Conservation (phyloP, 2,888 invertebrate genomes). For the Campopleginae sp. region DNA sequence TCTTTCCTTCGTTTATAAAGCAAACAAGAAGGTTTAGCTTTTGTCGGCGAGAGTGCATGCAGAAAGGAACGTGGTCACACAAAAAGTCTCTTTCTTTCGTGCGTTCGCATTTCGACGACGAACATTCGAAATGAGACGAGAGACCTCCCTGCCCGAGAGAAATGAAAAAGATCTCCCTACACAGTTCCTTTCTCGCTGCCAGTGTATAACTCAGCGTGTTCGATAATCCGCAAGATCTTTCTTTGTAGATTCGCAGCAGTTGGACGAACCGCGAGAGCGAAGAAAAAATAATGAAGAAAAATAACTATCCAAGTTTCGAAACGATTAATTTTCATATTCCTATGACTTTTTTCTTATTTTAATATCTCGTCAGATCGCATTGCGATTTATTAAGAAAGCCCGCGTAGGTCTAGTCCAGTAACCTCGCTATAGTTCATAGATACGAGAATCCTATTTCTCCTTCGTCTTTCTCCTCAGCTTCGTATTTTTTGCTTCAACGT, state of each 20-base stretch:
- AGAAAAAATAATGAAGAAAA: neutral
- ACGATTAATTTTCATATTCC: too few species aligned
- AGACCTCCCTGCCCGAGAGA: conserved; percentile 61
- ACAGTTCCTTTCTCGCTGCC: neutral
- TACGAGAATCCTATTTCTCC: conserved; percentile 37
- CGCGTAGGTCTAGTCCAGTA: neutral
- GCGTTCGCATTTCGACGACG: conserved; percentile 44
- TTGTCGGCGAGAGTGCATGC: conserved; percentile 56
- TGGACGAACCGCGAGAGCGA: neutral
- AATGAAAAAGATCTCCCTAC: conserved; percentile 47
- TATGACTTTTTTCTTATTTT: neutral
- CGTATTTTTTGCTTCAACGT: conserved; percentile 18
- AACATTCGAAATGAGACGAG: conserved; percentile 61
- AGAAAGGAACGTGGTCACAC: conserved; percentile 50
- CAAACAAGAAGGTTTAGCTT: conserved; percentile 53
- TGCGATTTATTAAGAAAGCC: conserved; percentile 36
- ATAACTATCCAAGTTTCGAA: neutral
- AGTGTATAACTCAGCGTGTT: conserved; percentile 29
- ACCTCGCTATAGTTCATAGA: conserved; percentile 30
- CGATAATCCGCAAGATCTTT: neutral
- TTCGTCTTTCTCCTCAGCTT: conserved; percentile 34
- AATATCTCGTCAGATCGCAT: neutral
- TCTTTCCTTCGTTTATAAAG: conserved; percentile 46
- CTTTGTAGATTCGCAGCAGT: neutral
- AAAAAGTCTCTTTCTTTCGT: conserved; percentile 57